A percentile compares a stretch with the other conserved stretches of the same genome.
Conservation (phyloP, 2,888 invertebrate species). For the Eugnorisma glareosa region DNA sequence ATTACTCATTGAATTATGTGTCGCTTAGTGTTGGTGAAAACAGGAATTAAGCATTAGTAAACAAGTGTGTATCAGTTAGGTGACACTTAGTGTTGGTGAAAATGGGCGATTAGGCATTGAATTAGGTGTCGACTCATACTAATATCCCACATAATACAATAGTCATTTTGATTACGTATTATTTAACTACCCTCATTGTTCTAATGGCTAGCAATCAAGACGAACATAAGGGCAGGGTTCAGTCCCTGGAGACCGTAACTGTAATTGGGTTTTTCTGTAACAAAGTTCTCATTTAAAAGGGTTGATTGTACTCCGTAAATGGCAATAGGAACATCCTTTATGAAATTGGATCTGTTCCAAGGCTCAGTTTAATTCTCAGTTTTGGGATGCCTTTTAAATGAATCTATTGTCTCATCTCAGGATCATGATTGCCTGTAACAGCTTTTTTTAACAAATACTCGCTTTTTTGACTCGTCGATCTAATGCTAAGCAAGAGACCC, state of each 20-base stretch:
- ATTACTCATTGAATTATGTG: too few relatives aligned
- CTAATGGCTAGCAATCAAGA: conserved; percentile 38
- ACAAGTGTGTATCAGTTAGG: too few relatives aligned
- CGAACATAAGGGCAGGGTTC: conserved; percentile 22
- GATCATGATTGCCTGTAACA: neutral
- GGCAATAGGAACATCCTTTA: conserved; percentile 17
- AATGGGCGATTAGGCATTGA: too few relatives aligned
- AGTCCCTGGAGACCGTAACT: conserved; percentile 29
- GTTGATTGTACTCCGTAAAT: conserved; percentile 28
- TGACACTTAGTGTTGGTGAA: too few relatives aligned
- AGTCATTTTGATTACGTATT: conserved; percentile 21
- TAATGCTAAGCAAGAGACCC: neutral
- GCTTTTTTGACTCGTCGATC: neutral
- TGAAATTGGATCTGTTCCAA: conserved; percentile 21
- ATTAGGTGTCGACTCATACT: neutral
- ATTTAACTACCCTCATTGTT: conserved; percentile 27
- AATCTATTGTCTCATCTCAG: neutral
- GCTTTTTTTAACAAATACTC: neutral
- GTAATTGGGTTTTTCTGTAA: conserved; percentile 49
- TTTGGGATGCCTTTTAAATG: neutral
- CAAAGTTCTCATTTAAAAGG: conserved; percentile 51
- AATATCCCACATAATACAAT: neutral
- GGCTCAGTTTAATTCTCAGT: conserved; percentile 5
- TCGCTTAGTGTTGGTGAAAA: too few relatives aligned
- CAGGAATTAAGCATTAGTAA: too few relatives aligned